phyloP scores from a whole-genome alignment of 2,113 vertebrate genomes.

The Antechinus stuartii region DNA sequence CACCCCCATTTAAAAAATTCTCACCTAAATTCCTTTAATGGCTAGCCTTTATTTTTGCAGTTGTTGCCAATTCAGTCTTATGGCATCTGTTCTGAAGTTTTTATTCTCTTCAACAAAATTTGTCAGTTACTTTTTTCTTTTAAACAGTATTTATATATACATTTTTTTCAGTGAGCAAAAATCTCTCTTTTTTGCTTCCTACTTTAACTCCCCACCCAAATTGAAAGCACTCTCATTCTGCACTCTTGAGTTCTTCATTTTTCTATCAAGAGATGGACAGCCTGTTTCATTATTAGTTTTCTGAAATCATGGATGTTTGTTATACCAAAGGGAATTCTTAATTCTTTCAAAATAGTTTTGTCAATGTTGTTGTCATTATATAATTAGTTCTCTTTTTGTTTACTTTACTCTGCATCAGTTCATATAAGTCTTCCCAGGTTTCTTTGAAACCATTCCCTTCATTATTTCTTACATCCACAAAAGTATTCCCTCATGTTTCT shows the following conservation, averaged over 20 bases:
- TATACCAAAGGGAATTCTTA: not conserved
- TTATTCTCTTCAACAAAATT: conserved; percentile 15
- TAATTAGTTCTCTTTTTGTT: not conserved
- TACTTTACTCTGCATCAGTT: not conserved
- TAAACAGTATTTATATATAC: not conserved
- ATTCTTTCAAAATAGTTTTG: not conserved
- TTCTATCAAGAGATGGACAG: not conserved
- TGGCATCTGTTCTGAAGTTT: conserved; percentile 28
- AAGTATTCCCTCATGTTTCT: not conserved
- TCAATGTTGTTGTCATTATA: not conserved
- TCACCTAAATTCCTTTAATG: not conserved
- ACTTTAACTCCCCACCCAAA: not conserved
- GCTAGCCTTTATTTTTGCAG: conserved; percentile 35
- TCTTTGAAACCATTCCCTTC: not conserved
- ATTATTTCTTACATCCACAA: not conserved
- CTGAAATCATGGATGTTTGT: not conserved
- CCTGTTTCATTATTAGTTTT: not conserved
- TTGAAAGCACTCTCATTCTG: not conserved
- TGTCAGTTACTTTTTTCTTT: not conserved
- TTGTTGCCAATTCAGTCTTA: conserved; percentile 9
- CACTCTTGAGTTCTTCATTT: not conserved
- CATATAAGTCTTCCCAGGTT: not conserved
- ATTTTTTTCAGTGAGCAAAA: not conserved
- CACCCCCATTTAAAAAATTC: not conserved
- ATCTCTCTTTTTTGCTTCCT: not conserved